These are phyloP conservation scores for Sebastes diaconus DNA, from an alignment of 2,797 vertebrate species.

Conservation along the genomic window DNA sequence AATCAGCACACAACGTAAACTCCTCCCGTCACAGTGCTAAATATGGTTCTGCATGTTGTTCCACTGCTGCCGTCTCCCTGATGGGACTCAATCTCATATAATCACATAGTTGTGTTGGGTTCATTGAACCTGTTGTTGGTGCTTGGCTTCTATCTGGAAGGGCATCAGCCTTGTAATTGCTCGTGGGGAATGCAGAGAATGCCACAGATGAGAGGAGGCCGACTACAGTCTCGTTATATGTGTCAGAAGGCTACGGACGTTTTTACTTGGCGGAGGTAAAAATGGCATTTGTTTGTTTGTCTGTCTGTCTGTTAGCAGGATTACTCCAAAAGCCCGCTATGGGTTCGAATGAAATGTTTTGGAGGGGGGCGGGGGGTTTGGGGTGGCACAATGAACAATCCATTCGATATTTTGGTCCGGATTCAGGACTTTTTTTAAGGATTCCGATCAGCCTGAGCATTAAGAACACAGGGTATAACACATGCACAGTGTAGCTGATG, in stretches of 20 bases:
- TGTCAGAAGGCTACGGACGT: neutral
- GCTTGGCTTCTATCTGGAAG: neutral
- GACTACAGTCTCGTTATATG: neutral
- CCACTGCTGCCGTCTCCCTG: neutral
- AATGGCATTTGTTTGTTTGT: no score
- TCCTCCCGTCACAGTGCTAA: neutral
- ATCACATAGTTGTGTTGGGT: neutral
- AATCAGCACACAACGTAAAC: neutral
- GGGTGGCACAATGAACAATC: no score
- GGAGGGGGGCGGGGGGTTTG: no score
- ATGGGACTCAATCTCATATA: neutral
- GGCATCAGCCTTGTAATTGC: constrained; percentile 21
- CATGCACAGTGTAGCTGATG: no score
- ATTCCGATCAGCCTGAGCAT: no score
- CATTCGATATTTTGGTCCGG: no score
- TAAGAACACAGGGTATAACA: no score
- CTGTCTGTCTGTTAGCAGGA: no score
- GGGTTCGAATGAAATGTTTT: no score
- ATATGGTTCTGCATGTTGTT: neutral
- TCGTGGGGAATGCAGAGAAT: constrained; percentile 1
- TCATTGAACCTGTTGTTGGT: neutral
- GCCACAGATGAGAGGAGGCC: constrained; percentile 3
- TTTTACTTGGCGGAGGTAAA: no score
- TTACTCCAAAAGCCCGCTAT: no score
- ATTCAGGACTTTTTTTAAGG: no score